Evolutionary conservation across 2,797 vertebrate genomes (phyloP), one percentile per base, ranked within the genome.

Genomic region (Anableps anableps): DNA sequence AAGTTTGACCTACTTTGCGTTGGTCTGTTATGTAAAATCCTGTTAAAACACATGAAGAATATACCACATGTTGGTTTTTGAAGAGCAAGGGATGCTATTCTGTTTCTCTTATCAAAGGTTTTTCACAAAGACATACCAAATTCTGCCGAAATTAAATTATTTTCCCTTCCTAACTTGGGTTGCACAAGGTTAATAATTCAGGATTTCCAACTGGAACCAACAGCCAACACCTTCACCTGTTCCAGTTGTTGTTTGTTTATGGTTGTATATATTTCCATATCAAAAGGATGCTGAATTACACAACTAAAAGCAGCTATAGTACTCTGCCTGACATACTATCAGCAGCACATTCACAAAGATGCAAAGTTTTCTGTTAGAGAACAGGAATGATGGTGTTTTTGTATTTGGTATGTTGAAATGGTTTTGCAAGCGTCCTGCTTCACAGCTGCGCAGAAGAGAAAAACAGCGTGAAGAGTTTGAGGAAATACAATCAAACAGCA

Each of bases 361-460:
- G 72, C 79, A 75, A 31, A 7, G 79, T 91, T 82, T 82, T 41
- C 55, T 66, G 34, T 77, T 50, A 66, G 60, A 47, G 75, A 80
- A 84, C 78, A 74, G 79, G 45, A 75, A 85, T 66, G 31, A 48
- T 51, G 53, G 66, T 38, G 10, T 38, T 19, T 66, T 41, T 23
- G 19, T 43, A 14, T 70, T 26, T 70, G 4, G 66, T 23, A 41
- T 23, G 38, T 70, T 70, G 23, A 43, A 43, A 6, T 70, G 38
- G 23, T 70, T 43, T 43, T n/a, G 21, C 1, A 45, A 58, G 17
- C 60, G 26, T 45, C 14, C 38, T 71, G 38, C 41, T 29, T 72
- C 70, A 19, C 71, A 66, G 34, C 38, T 70, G 36, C 66, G 43
- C 51, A 60, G 55, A 16, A 55, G 26, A 68, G 48, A 41, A 23